Evolutionary conservation across 2,797 vertebrate genomes (phyloP).

Genomic region (Pseudochirops cupreus): DNA sequence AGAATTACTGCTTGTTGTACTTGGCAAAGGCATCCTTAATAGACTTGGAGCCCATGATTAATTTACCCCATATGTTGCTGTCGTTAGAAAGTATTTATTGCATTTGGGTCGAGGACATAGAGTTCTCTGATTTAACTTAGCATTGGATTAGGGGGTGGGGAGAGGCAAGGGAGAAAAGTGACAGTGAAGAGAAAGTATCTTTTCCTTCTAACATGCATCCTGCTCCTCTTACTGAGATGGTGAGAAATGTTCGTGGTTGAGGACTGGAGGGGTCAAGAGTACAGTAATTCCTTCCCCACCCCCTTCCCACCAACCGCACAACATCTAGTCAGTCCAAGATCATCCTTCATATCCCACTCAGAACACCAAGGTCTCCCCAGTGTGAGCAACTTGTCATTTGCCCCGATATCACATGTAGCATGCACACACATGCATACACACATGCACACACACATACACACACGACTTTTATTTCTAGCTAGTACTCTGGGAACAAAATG

Average conservation of each 20-base stretch:
- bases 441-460: neutral
- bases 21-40: neutral
- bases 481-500: neutral
- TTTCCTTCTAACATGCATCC: neutral
- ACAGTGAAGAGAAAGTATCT: neutral
- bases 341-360: neutral
- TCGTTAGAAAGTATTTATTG: slow-evolving; percentile 50
- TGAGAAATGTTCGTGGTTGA: neutral
- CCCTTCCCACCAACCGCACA: no score
- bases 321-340: neutral
- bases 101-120: neutral
- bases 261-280: neutral
- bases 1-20: neutral
- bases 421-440: neutral
- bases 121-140: neutral
- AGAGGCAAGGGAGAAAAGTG: neutral
- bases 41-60: slow-evolving; percentile 38
- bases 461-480: neutral
- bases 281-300: neutral
- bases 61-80: slow-evolving; percentile 33
- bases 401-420: neutral
- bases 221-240: neutral
- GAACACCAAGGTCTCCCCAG: neutral
- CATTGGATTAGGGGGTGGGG: neutral
- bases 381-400: neutral